Base-by-base conservation (phyloP, 2,797 vertebrate species). In the Darevskia nairensis region DNA sequence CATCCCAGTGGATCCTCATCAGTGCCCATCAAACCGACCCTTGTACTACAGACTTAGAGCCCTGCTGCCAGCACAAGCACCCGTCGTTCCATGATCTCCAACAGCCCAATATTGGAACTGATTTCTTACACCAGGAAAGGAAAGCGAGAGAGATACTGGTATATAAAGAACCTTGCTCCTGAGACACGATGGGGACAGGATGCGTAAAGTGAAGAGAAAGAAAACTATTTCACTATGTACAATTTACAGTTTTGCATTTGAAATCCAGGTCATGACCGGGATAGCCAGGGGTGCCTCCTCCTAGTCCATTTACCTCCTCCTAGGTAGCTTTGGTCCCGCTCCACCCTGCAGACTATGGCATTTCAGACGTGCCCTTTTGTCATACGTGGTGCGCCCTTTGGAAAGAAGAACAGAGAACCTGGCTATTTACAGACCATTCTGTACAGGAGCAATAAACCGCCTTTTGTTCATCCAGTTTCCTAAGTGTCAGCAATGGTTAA, bases 21-120 rank as follows among this genome's bases (percentile, higher is more conserved):
- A 82, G 19, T 68, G 21, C 44, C 50, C 46, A 13, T 46, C 41
- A 41, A 81, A 39, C 44, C 83, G 39, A 39, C n/a, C 89, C 91
- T 94, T 2, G 6, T 66, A 87, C 91, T 5, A 61, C 59, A 92
- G 89, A 89, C 85, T 89, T 0, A 0, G 84, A 95, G 89, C 90
- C 89, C 96, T 90, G 92, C 88, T 95, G 86, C 41, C 61, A 41
- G 85, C 76, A 19, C 86, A 64, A 88, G 90, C 86, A 84, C 89
- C 85, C 89, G 74, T 41, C 80, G 15, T 0, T 46, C 90, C 75
- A 7, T 81, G 35, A 81, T 82, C 88, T 23, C 27, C 92, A 13
- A 11, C 32, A 84, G 35, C 87, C 69, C 87, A 64, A 39, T 29
- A 82, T 2, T 9, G 6, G 79, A 86, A 90, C 61, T 80, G 75